Conservation (phyloP, 2,888 invertebrate genomes). For the Chymomyza fuscimana region DNA sequence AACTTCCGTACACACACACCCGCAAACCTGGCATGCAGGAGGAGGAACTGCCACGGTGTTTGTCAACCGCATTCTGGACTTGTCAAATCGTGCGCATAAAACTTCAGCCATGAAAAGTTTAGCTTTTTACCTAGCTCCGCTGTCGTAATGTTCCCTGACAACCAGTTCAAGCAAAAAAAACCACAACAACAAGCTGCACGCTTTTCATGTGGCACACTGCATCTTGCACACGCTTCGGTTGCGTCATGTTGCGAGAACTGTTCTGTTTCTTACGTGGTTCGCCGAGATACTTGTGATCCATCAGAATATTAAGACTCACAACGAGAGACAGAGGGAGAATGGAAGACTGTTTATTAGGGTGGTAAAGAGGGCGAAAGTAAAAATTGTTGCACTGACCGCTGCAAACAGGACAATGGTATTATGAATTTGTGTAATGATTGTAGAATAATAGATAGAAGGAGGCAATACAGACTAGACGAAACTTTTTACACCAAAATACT, state of each 20-base stretch:
- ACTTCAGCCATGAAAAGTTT: conserved; percentile 62
- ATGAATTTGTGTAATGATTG: too few species aligned
- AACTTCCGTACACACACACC: conserved; percentile 9
- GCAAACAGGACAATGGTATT: too few species aligned
- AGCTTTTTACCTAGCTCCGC: conserved; percentile 13
- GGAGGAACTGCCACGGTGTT: neutral
- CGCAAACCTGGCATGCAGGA: neutral
- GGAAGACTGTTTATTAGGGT: too few species aligned
- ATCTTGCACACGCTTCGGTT: neutral
- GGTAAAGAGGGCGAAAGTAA: too few species aligned
- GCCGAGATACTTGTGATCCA: neutral
- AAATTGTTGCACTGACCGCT: neutral
- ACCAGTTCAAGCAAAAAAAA: neutral
- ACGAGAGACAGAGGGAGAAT: too few species aligned
- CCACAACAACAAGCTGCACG: neutral
- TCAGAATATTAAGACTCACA: neutral
- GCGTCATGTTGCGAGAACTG: neutral
- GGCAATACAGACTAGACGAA: too few species aligned
- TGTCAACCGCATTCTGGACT: conserved; percentile 47
- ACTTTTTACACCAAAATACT: too few species aligned
- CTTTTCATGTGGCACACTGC: neutral
- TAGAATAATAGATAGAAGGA: too few species aligned
- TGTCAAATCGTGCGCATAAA: conserved; percentile 68
- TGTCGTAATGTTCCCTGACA: neutral
- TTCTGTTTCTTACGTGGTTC: neutral